Base-by-base conservation (phyloP, 2,888 invertebrate species). In the Elgonia sp. region DNA sequence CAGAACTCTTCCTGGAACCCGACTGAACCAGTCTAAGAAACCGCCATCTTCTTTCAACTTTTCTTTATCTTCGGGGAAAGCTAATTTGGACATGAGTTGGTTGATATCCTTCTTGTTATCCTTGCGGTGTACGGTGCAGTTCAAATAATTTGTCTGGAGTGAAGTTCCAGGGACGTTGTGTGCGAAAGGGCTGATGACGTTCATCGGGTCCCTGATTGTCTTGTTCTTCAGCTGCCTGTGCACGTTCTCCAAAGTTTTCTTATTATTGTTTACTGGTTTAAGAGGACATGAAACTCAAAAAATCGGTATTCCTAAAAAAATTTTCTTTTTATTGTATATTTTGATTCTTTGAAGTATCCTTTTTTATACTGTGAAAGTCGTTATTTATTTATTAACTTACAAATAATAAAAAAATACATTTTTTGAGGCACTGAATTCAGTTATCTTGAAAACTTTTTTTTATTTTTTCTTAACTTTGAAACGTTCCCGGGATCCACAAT, bases 1-100 rank as follows among this genome's bases (percentile, higher is more conserved):
- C n/a, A 94, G 84, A 85, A 93, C 92, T 89, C 94, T 88, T 3
- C 91, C 91, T 0, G 94, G 93, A 12, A 93, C 92, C 80, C 91
- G 91, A 70, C 91, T 92, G 86, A 94, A 92, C 94, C 94, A 94
- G 39, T 94, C 92, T 5, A 93, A 75, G 46, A 93, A 91, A 0
- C 93, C 93, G 10, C 92, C 92, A 7, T 93, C 93, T 16, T 93
- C 93, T 29, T 90, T 92, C 9, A 72, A 18, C 57, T 91, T 92
- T 7, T 90, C 90, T 40, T 90, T 92, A 8, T 93, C 93, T 0
- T 93, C 93, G 0, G 93, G 93, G 42, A 93, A 92, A 5, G 92
- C 88, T 8, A 93, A 72, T 69, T 93, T 93, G 18, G 93, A 93
- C 92, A 94, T 93, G 57, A 93, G 77, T 3, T 92, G 81, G 18